phyloP scores from a whole-genome alignment of 2,113 vertebrate species.

The Forbesichthys agassizii region DNA sequence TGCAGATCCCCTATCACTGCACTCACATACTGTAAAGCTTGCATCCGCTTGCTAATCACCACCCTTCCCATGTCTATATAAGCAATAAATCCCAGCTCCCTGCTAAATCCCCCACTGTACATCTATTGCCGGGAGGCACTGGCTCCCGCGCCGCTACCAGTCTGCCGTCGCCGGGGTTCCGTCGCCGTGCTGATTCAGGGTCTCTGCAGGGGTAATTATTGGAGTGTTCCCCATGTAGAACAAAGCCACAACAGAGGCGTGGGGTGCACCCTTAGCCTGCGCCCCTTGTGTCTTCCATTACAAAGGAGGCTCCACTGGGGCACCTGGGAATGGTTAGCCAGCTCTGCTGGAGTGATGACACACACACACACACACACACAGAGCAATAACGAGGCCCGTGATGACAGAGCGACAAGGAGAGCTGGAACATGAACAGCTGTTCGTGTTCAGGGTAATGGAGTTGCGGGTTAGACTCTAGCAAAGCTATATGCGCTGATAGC shows the following conservation, averaged over 20 bases:
- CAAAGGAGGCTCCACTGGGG: slow-evolving; percentile 20
- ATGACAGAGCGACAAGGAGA: slow-evolving; percentile 30
- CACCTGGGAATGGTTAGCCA: slow-evolving; percentile 50
- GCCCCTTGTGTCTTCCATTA: slow-evolving; percentile 19
- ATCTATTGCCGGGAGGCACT: slow-evolving; percentile 3
- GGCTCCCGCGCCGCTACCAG: slow-evolving; percentile 1
- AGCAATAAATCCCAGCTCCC: neutral
- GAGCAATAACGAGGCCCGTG: slow-evolving; percentile 9
- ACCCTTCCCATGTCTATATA: slow-evolving; percentile 21
- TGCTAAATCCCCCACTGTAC: neutral
- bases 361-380: slow-evolving; percentile 8
- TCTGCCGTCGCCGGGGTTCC: neutral
- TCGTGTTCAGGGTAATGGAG: neutral
- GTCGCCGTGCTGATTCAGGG: slow-evolving; percentile 4
- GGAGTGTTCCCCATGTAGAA: slow-evolving; percentile 36
- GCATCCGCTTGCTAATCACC: slow-evolving; percentile 24
- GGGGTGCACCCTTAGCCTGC: slow-evolving; percentile 6
- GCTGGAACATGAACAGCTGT: slow-evolving; percentile 20
- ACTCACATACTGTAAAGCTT: neutral
- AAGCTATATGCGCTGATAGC: too few species aligned
- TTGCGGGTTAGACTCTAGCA: too few species aligned
- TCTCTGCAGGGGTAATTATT: slow-evolving; percentile 32
- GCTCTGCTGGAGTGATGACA: slow-evolving; percentile 28
- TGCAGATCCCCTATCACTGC: slow-evolving; percentile 13
- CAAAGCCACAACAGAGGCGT: slow-evolving; percentile 13